Evolutionary conservation across 1,140 invertebrate species (phyloP).

Genomic region (Drusus annulatus): DNA sequence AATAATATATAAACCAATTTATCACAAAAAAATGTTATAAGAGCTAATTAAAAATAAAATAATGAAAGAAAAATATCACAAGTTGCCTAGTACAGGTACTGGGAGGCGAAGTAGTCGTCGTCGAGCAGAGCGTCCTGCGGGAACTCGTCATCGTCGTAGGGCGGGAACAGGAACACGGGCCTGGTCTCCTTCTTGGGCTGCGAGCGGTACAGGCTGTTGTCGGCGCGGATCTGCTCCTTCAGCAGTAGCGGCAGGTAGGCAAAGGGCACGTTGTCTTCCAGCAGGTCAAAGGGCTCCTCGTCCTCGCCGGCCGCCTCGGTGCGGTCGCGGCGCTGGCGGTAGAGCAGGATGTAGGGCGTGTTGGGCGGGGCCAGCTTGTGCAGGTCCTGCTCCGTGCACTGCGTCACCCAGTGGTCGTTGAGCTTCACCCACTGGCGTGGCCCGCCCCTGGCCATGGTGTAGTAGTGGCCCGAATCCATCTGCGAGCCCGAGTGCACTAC

Average conservation of each 20-base stretch:
- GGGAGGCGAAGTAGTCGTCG: too few relatives aligned
- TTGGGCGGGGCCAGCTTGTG: conserved; percentile 78
- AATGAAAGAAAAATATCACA: too few relatives aligned
- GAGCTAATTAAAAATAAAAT: too few relatives aligned
- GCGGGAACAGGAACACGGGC: background rate
- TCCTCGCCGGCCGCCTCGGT: background rate
- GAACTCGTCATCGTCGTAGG: too few relatives aligned
- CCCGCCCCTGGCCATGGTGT: conserved; percentile 82
- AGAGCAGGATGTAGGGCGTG: conserved; percentile 89
- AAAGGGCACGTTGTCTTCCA: conserved; percentile 17
- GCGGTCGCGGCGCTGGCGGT: conserved; percentile 62
- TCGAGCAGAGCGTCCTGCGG: too few relatives aligned
- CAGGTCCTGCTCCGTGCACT: conserved; percentile 75
- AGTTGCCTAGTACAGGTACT: too few relatives aligned
- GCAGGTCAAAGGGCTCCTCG: background rate
- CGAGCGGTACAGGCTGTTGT: background rate
- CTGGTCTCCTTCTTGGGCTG: conserved; percentile 26
- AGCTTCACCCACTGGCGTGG: conserved; percentile 84
- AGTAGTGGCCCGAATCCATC: conserved; percentile 90
- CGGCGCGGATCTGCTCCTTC: conserved; percentile 11
- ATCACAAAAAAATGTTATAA: too few relatives aligned
- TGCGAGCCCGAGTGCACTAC: conserved; percentile 88
- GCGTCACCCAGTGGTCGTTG: conserved; percentile 82
- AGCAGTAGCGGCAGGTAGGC: background rate
- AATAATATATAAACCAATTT: too few relatives aligned